These are phyloP conservation scores for Ischnura elegans DNA, from an alignment of 2,888 invertebrate genomes.

Conservation along the genomic window DNA sequence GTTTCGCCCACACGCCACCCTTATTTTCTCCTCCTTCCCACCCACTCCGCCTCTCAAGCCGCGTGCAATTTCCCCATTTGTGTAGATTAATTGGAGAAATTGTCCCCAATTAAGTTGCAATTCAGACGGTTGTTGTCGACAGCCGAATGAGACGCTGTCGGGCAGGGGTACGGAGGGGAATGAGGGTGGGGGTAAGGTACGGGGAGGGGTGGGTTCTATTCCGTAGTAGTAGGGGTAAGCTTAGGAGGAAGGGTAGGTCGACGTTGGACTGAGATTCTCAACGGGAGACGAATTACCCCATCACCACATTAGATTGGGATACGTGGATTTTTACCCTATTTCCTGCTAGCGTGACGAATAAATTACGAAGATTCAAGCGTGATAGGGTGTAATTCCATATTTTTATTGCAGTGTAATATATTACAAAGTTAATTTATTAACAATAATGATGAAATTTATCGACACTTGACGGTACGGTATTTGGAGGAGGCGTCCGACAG, in stretches of 20 bases:
- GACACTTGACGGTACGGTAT: too few relatives aligned
- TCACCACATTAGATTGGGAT: too few relatives aligned
- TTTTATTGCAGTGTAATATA: too few relatives aligned
- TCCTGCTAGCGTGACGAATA: too few relatives aligned
- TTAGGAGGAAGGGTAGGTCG: background rate
- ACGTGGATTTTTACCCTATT: too few relatives aligned
- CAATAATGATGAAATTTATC: too few relatives aligned
- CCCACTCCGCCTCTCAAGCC: constrained; percentile 14
- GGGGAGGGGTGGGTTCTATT: background rate
- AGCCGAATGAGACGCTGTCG: constrained; percentile 18
- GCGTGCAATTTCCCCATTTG: constrained; percentile 72
- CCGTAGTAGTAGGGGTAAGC: background rate
- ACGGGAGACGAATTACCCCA: background rate
- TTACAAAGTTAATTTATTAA: too few relatives aligned
- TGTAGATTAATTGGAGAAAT: constrained; percentile 76
- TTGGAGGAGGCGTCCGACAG: too few relatives aligned
- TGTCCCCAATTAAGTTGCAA: constrained; percentile 81
- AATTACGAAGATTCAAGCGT: too few relatives aligned
- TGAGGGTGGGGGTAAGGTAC: background rate
- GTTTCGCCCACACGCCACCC: background rate
- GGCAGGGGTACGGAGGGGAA: constrained; percentile 10
- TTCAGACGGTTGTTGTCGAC: constrained; percentile 75
- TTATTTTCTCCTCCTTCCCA: background rate
- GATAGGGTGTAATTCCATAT: too few relatives aligned
- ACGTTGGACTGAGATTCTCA: background rate